Conservation (phyloP, 1,140 invertebrate species). For the Xylocopa sonorina region DNA sequence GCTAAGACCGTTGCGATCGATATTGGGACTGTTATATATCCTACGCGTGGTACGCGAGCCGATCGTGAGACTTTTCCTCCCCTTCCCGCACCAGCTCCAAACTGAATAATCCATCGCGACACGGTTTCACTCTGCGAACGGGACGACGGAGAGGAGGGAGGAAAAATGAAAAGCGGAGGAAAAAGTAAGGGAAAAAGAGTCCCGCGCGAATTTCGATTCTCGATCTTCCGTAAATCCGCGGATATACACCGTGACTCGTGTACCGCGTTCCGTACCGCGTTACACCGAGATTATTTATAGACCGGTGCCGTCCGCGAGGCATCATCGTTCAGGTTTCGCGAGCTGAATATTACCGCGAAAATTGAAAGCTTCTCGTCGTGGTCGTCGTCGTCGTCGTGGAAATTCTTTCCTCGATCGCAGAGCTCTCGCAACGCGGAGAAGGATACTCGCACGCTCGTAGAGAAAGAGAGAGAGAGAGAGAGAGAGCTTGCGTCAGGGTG, state of each 20-base stretch:
- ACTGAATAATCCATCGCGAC: too few species aligned
- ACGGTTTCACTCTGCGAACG: too few species aligned
- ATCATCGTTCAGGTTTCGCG: constrained; percentile 21
- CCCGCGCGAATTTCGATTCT: neutral
- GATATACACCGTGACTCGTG: constrained; percentile 38
- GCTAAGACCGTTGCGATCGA: too few species aligned
- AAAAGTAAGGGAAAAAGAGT: too few species aligned
- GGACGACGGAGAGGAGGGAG: too few species aligned
- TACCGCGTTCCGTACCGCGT: constrained; percentile 35
- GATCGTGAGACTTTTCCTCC: constrained; percentile 20
- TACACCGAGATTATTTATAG: constrained; percentile 58
- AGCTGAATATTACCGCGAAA: constrained; percentile 13
- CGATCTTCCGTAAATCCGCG: constrained; percentile 31
- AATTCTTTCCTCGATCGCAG: constrained; percentile 27
- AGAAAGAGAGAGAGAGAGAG: too few species aligned
- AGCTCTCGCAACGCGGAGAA: neutral
- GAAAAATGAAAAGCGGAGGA: too few species aligned
- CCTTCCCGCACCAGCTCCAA: too few species aligned
- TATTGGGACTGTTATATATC: too few species aligned
- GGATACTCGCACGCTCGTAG: neutral
- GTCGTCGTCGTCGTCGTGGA: too few species aligned
- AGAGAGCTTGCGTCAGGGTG: neutral
- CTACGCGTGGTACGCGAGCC: neutral
- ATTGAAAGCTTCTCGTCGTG: neutral
- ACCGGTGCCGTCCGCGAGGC: constrained; percentile 33